Conservation (phyloP, 2,797 vertebrate genomes). For the Enteromius trimaculatus region DNA sequence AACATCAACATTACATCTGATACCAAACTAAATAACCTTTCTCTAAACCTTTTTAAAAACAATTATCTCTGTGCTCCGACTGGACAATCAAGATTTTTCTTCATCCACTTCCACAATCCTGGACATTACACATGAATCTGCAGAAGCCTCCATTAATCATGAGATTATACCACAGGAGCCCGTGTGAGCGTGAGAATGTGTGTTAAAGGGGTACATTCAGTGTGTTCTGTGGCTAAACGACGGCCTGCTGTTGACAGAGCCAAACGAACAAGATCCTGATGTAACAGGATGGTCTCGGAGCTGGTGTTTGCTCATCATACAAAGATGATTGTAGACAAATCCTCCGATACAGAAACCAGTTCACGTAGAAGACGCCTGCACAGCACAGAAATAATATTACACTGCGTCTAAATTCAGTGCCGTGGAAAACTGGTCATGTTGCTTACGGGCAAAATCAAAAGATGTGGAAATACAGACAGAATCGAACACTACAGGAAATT, state of each 20-base stretch:
- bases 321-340: conserved; percentile 46
- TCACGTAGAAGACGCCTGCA: conserved; percentile 61
- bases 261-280: conserved; percentile 84
- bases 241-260: conserved; percentile 77
- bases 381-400: no score
- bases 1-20: not conserved
- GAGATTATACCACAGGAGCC: not conserved
- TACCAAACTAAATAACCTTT: not conserved
- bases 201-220: conserved; percentile 31
- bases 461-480: no score
- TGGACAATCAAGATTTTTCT: not conserved
- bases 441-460: not conserved
- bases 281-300: conserved; percentile 79
- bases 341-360: conserved; percentile 69
- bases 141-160: not conserved
- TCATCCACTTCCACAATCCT: not conserved
- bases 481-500: not conserved
- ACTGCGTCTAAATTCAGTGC: not conserved
- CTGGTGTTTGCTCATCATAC: conserved; percentile 77
- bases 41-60: not conserved
- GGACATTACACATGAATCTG: not conserved
- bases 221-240: conserved; percentile 64
- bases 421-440: not conserved
- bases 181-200: not conserved
- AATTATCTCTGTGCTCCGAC: not conserved